Conservation (phyloP, 1,140 invertebrate genomes). For the Caerostris extrusa region DNA sequence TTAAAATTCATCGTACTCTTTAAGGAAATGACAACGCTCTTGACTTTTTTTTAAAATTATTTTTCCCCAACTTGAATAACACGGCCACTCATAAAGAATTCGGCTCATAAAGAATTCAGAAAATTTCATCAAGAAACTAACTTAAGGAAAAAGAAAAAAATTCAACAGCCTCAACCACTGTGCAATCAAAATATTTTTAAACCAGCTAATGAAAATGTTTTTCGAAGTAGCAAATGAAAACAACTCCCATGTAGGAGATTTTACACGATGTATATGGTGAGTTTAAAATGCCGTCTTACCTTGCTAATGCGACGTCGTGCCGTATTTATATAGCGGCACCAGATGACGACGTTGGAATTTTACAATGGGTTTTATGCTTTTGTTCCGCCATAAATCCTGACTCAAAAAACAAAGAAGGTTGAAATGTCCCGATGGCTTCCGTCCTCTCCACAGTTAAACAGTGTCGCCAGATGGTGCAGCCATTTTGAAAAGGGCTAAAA, state of each 20-base stretch:
- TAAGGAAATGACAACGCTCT: background rate
- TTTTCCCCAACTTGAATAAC: background rate
- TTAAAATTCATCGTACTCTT: background rate
- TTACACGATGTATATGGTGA: slow-evolving; percentile 12
- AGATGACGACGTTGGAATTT: slow-evolving; percentile 36
- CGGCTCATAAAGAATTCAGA: background rate
- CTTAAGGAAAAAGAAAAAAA: background rate
- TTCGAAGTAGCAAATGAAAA: slow-evolving; percentile 16
- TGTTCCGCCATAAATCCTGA: slow-evolving; percentile 29
- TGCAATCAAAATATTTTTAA: slow-evolving; percentile 40
- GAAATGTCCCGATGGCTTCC: slow-evolving; percentile 21
- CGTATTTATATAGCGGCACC: slow-evolving; percentile 43
- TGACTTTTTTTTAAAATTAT: background rate
- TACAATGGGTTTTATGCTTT: slow-evolving; percentile 62
- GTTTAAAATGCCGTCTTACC: slow-evolving; percentile 4
- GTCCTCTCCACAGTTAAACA: slow-evolving; percentile 15
- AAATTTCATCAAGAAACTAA: background rate
- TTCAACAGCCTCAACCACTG: background rate
- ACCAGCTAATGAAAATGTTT: slow-evolving; percentile 53
- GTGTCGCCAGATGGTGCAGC: slow-evolving; percentile 14
- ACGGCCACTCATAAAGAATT: background rate
- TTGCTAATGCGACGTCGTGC: background rate
- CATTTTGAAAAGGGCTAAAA: background rate
- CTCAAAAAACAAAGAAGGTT: slow-evolving; percentile 31
- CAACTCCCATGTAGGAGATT: background rate